A percentile compares a stretch with the other conserved stretches of the same genome.
phyloP scores from a whole-genome alignment of 2,797 vertebrate genomes.

The Alcedo atthis region DNA sequence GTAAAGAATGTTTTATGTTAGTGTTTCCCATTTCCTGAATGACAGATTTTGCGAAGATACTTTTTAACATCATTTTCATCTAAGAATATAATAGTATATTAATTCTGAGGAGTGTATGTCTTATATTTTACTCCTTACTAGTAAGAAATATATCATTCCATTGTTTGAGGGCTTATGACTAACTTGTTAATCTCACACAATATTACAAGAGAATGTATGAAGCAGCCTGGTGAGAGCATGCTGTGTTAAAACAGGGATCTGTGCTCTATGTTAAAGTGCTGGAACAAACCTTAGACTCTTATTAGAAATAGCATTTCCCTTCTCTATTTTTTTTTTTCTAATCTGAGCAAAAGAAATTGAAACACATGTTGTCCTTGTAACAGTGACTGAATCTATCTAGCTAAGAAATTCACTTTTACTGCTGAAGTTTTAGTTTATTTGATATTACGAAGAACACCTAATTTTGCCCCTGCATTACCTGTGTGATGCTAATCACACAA shows the following conservation, averaged over 20 bases:
- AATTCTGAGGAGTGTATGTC: neutral
- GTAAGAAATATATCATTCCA: neutral
- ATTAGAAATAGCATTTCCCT: neutral
- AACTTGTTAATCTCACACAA: neutral
- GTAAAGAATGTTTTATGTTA: neutral
- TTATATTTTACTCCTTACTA: conserved; percentile 1
- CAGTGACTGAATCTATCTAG: neutral
- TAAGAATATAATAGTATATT: neutral
- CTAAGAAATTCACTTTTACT: neutral
- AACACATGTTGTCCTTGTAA: neutral
- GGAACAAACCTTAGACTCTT: neutral
- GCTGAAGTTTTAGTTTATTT: neutral
- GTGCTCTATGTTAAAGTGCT: neutral
- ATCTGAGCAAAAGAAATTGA: neutral
- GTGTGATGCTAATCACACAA: neutral
- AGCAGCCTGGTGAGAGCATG: neutral
- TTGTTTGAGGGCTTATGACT: neutral
- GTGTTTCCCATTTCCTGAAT: neutral
- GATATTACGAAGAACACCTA: neutral
- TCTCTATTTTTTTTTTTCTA: neutral
- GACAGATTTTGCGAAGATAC: neutral
- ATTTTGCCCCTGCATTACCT: neutral
- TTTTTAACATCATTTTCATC: neutral
- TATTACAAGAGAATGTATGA: neutral
- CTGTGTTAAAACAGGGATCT: neutral